phyloP scores from a whole-genome alignment of 2,113 vertebrate species.

The Lampris incognitus region DNA sequence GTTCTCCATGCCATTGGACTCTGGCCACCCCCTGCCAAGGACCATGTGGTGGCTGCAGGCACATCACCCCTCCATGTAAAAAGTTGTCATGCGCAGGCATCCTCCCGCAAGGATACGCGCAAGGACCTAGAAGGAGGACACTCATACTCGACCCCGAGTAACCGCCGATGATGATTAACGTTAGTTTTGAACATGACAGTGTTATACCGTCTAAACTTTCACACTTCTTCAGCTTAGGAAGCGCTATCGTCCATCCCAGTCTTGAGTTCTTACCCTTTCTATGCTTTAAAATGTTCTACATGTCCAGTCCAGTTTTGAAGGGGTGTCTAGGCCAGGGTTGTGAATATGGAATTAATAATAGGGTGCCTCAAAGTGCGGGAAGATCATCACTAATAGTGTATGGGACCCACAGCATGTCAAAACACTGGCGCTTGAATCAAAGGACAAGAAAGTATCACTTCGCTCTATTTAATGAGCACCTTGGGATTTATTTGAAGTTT shows the following conservation, averaged over 20 bases:
- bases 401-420: too few species aligned
- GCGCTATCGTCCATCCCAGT: not conserved
- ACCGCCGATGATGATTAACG: not conserved
- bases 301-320: constrained; percentile 9
- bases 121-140: too few species aligned
- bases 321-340: constrained; percentile 14
- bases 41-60: too few species aligned
- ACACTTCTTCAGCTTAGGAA: not conserved
- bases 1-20: too few species aligned
- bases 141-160: too few species aligned
- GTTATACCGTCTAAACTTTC: constrained; percentile 1
- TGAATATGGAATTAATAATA: constrained; percentile 28
- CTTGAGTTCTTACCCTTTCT: not conserved
- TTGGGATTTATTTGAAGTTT: constrained; percentile 10
- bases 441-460: not conserved
- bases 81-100: too few species aligned
- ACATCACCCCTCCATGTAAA: too few species aligned
- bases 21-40: too few species aligned
- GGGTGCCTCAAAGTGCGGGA: constrained; percentile 34
- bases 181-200: not conserved
- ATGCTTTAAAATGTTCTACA: constrained; percentile 11
- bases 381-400: too few species aligned
- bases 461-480: too few species aligned
- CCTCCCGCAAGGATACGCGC: too few species aligned
- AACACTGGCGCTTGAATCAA: constrained; percentile 19